Conservation (phyloP, 2,888 invertebrate species). For the Cacoxenus indagator region DNA sequence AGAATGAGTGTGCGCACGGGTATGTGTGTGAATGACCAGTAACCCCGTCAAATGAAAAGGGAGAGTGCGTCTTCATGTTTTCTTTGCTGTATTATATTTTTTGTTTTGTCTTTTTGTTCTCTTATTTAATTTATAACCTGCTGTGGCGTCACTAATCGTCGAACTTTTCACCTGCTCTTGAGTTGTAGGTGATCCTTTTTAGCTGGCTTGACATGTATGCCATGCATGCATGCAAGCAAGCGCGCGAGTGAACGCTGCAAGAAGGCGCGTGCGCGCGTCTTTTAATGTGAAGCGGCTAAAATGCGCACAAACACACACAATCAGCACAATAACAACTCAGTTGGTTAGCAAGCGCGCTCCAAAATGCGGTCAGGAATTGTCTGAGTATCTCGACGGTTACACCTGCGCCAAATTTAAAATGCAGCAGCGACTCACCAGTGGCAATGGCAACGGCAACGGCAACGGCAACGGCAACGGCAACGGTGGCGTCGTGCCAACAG, state of each 20-base stretch:
- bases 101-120: constrained; percentile 40
- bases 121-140: constrained; percentile 58
- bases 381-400: constrained; percentile 35
- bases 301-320: too few species aligned
- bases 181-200: constrained; percentile 25
- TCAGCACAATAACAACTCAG: too few species aligned
- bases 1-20: not conserved
- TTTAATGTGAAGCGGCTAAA: too few species aligned
- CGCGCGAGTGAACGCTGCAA: too few species aligned
- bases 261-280: too few species aligned
- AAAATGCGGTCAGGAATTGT: constrained; percentile 55
- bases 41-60: constrained; percentile 16
- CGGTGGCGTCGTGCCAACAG: not conserved
- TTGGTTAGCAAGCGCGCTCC: constrained; percentile 57
- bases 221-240: not conserved
- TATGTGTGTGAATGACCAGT: constrained; percentile 11
- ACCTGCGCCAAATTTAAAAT: constrained; percentile 58
- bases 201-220: not conserved
- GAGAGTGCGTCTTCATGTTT: constrained; percentile 18
- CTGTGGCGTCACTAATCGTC: constrained; percentile 45
- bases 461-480: not conserved
- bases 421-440: constrained; percentile 36
- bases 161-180: constrained; percentile 49
- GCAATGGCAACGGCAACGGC: not conserved
- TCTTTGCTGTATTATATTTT: not conserved